Base-by-base conservation (phyloP, 2,113 vertebrate genomes). In the Syngnathus scovelli region DNA sequence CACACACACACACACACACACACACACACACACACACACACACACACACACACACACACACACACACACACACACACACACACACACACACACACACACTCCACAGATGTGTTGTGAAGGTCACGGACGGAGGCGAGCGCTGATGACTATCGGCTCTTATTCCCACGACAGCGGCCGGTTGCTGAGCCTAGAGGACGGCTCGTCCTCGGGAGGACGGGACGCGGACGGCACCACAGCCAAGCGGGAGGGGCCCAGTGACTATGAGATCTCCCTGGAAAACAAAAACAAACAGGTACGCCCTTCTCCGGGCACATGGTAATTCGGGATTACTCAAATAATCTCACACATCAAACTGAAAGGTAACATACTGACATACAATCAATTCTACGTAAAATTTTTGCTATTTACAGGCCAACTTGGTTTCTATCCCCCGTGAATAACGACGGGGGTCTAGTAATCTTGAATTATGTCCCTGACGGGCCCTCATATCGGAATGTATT, bases 241-340 rank as follows among this genome's bases (percentile, higher is more conserved):
- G 69, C 84, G 89, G 78, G 89, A 90, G 60, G 89, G 89, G n/a
- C 87, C 89, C 41, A 90, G 89, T 39, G 87, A 90, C 58, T 90
- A 90, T 6, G 89, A 89, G 64, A 88, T 88, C 74, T 71, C 38
- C 66, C 69, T 89, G 67, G 88, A 90, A 72, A 90, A 86, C 59
- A 90, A 89, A 81, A 90, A 86, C 78, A 90, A 90, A 64, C 89
- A 90, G 89, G 89, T 90, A 77, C 48, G 61, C n/a, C n/a, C n/a
- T n/a, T n/a, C n/a, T n/a, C n/a, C n/a, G n/a, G n/a, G n/a, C 27
- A 33, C 27, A 33, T 33, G 27, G 27, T 33, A 33, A 33, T 33
- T 33, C 27, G 27, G 27, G 27, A 33, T 33, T 18, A 48, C 46
- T 16, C 0, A 48, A 6, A 4, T 48, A 3, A 7, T 51, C 49